A percentile compares a stretch with the other conserved stretches of the same genome.
Conservation (phyloP, 2,113 vertebrate genomes). For the Zapus hudsonius region DNA sequence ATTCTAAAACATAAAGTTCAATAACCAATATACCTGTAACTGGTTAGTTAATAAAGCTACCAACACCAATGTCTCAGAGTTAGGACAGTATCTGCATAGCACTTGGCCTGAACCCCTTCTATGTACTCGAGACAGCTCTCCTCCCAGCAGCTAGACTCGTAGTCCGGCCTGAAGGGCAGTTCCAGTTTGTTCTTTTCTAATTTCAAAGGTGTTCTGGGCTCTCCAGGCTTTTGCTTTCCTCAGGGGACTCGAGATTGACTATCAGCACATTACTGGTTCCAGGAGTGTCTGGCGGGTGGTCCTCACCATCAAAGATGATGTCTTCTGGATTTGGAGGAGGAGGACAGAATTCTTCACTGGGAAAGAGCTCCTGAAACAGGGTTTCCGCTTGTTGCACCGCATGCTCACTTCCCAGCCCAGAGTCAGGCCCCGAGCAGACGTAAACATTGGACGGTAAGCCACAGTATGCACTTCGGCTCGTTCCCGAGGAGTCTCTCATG, state of each 20-base stretch:
- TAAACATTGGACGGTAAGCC: constrained; percentile 90
- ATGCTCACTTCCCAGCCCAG: constrained; percentile 88
- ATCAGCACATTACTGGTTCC: constrained; percentile 69
- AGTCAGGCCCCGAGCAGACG: constrained; percentile 92
- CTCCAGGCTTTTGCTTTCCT: constrained; percentile 51
- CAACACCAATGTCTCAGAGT: neutral
- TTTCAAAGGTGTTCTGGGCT: neutral
- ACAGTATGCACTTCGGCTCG: constrained; percentile 84
- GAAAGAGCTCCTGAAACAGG: constrained; percentile 91
- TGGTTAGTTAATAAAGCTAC: constrained; percentile 23
- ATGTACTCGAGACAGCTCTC: neutral
- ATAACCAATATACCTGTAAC: neutral
- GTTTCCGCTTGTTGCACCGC: constrained; percentile 90
- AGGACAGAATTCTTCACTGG: constrained; percentile 94
- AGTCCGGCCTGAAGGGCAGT: neutral
- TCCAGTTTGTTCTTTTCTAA: constrained; percentile 28
- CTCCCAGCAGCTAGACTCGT: neutral
- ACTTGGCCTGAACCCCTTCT: neutral
- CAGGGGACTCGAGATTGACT: constrained; percentile 57
- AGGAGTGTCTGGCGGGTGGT: constrained; percentile 77
- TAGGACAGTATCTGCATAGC: neutral
- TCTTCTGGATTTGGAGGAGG: constrained; percentile 95
- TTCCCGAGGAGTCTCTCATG: constrained; percentile 90
- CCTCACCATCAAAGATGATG: constrained; percentile 92
- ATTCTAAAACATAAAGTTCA: constrained; percentile 5